A percentile compares a stretch with the other conserved stretches of the same genome.
These are phyloP conservation scores for Anabas testudineus DNA, from an alignment of 2,797 vertebrate species.

Conservation along the genomic window DNA sequence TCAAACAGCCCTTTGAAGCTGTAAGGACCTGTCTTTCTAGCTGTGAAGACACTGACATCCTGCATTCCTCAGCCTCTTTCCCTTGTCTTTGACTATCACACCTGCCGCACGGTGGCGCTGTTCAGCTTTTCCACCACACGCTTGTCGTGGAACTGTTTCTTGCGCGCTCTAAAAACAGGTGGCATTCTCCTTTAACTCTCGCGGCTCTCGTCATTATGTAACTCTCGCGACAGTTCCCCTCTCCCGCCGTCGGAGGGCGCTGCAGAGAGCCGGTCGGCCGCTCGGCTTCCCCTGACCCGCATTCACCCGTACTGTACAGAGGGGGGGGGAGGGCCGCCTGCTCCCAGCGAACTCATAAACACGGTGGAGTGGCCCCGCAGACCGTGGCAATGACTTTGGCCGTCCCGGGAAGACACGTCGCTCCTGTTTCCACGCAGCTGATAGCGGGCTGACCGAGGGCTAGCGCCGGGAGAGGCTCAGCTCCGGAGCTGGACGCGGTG, in stretches of 20 bases:
- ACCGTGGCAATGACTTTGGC: conserved; percentile 62
- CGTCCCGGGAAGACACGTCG: conserved; percentile 40
- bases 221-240: neutral
- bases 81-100: no score
- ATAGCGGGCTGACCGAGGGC: conserved; percentile 33
- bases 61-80: no score
- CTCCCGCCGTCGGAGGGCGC: conserved; percentile 50
- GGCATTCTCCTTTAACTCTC: neutral
- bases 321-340: conserved; percentile 59
- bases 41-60: no score
- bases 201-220: conserved; percentile 25
- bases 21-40: no score
- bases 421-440: conserved; percentile 31
- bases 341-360: conserved; percentile 32
- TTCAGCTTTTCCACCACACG: no score
- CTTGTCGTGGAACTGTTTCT: no score
- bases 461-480: conserved; percentile 12
- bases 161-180: no score
- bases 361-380: conserved; percentile 36
- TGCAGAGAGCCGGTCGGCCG: conserved; percentile 14
- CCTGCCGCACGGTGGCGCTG: no score
- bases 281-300: conserved; percentile 71
- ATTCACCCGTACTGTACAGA: conserved; percentile 70
- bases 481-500: conserved; percentile 26
- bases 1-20: no score